Percentiles rank a stretch among this genome's conserved stretches.
phyloP scores from a whole-genome alignment of 2,797 vertebrate species.

The Megaceryle alcyon region DNA sequence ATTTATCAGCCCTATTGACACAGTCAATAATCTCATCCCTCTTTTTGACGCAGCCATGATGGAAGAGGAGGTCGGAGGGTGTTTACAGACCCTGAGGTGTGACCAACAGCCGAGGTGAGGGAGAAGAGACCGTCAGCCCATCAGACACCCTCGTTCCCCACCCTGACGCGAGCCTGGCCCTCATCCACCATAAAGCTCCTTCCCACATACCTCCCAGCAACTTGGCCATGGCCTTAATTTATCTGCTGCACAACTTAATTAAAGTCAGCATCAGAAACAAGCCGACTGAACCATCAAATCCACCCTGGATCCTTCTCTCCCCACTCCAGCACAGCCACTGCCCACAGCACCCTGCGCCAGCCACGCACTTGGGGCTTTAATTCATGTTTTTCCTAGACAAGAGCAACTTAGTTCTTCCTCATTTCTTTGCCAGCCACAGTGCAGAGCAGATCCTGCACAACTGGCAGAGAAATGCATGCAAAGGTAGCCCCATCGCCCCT shows the following conservation, averaged over 20 bases:
- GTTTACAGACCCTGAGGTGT: neutral
- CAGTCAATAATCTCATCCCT: neutral
- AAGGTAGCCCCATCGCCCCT: fast-evolving
- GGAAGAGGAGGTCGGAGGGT: neutral
- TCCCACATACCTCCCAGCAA: neutral
- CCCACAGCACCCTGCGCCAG: neutral
- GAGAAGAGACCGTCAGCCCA: neutral
- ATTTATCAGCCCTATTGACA: slow-evolving; percentile 9
- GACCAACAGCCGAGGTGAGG: fast-evolving
- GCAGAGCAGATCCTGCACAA: neutral
- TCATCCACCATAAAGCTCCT: neutral
- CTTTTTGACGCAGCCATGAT: neutral
- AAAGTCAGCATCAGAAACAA: neutral
- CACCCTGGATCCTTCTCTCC: neutral
- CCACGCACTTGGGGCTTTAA: neutral
- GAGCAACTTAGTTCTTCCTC: neutral
- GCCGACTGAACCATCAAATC: neutral
- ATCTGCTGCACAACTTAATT: slow-evolving; percentile 61
- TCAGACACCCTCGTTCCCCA: neutral
- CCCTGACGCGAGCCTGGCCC: fast-evolving
- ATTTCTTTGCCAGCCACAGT: neutral
- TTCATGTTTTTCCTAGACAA: neutral
- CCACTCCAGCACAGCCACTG: neutral
- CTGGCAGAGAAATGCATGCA: neutral
- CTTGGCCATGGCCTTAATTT: slow-evolving; percentile 5